Conservation (phyloP, 1,140 invertebrate species). For the Planococcus citri region DNA sequence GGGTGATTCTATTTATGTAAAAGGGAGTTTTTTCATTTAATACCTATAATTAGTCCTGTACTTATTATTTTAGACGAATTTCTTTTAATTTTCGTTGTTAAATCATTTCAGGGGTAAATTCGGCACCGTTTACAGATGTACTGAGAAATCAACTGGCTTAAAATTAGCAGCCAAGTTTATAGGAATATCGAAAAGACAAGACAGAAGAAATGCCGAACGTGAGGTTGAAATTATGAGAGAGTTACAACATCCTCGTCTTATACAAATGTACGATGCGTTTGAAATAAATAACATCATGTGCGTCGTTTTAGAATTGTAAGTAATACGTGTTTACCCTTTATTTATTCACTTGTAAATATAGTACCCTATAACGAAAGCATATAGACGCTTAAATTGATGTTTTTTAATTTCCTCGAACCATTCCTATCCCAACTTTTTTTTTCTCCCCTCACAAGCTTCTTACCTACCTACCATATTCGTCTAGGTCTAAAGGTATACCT, state of each 20-base stretch:
- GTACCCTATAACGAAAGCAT: background rate
- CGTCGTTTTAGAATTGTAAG: slow-evolving; percentile 92
- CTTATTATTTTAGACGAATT: too few species aligned
- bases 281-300: slow-evolving; percentile 85
- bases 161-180: slow-evolving; percentile 89
- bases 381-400: too few species aligned
- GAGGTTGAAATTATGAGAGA: slow-evolving; percentile 94
- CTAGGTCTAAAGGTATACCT: too few species aligned
- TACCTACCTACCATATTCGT: too few species aligned
- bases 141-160: slow-evolving; percentile 64
- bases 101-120: slow-evolving; percentile 83
- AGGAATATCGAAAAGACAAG: slow-evolving; percentile 66
- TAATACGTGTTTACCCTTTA: slow-evolving; percentile 31
- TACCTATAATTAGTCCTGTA: too few species aligned
- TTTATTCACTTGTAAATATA: background rate
- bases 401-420: too few species aligned
- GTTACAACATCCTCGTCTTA: slow-evolving; percentile 82
- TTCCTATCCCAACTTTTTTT: too few species aligned
- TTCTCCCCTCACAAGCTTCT: too few species aligned
- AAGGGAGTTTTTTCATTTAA: too few species aligned
- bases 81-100: too few species aligned
- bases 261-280: slow-evolving; percentile 92
- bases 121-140: slow-evolving; percentile 87
- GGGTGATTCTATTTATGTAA: too few species aligned
- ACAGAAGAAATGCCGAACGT: slow-evolving; percentile 77